Base-by-base conservation (phyloP, 2,888 invertebrate genomes). In the Ellobium chinense region DNA sequence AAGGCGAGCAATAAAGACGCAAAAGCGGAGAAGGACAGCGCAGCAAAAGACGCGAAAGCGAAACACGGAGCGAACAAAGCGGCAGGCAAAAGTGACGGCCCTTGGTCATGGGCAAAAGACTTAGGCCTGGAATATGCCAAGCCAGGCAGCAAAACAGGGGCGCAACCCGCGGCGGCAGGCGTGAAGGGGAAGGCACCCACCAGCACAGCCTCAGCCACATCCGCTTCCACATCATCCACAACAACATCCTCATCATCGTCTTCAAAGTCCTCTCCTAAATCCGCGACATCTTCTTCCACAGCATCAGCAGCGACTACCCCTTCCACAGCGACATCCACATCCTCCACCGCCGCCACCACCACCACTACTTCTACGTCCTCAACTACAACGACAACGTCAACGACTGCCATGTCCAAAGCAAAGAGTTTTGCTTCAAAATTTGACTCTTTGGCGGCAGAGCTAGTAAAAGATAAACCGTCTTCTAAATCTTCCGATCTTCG, bases 361-460 rank as follows among this genome's bases (percentile, higher is more conserved):
- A 29, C 73, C 24, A 2, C 62, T 12, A 36, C 72, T n/a, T 27
- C 72, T 34, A 14, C n/a, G 0, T 5, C 54, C 36, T 39, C 31
- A n/a, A n/a, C 65, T 29, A 14, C 34, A 1, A 29, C 31, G n/a
- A 54, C 65, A 31, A 7, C 37, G 18, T 29, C 58, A 12, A 14
- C 60, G 1, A 34, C 9, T 27, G 39, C 74, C 1, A 4, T 69
- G 4, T 70, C 78, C 4, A 68, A 68, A 54, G 63, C 78, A 34
- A 78, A 78, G 14, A 72, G 4, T 24, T 46, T 78, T 27, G 72
- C 78, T n/a, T 78, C 78, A 0, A 78, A 78, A 39, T 78, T 78
- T 24, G 78, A 78, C 62, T 68, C 77, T 9, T 58, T 69, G 58
- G 60, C 69, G 1, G 0, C 68, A 0, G 54, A 14, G 0, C 24